Evolutionary conservation across 1,140 invertebrate species (phyloP), one percentile per base, ranked within the genome.

Genomic region (Lepidurus arcticus): DNA sequence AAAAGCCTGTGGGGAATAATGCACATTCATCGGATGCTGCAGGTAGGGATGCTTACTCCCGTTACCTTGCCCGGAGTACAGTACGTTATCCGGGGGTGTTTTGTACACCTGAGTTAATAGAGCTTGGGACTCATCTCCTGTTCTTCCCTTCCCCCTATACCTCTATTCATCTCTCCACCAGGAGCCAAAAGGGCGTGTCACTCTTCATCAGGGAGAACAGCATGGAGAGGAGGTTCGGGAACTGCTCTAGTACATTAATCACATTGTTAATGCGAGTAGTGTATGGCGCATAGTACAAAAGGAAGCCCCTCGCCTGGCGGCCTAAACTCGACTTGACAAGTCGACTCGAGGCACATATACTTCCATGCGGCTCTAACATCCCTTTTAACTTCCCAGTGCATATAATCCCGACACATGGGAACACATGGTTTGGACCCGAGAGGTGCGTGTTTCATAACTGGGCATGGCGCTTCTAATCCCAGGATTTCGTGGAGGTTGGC

Each of bases 181-280:
- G 45, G 53, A 65, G 53, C 53, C 53, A 65, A 65, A 65, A 65
- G 53, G 53, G 53, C 53, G 53, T 65, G 53, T 65, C 53, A 65
- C 9, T 65, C 53, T 65, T 65, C 53, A 65, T 65, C 53, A 65
- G 53, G 16, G 16, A 65, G 53, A 65, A 65, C 53, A 65, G 53
- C 53, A 65, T 65, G 16, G 21, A 34, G 34, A 21, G 6, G 53
- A 21, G 53, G 53, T 65, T 65, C 21, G 53, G 53, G 53, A 65
- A 65, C 53, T 65, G 21, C 53, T 65, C 53, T 65, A 65, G 53
- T 65, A n/a, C 53, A 65, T 65, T 65, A 65, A 65, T 65, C 53
- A 65, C 53, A 21, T 21, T 65, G 53, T 65, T 65, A 65, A 65
- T 65, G 53, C 53, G 53, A 65, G 53, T 65, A 65, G 53, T 65